Conservation (phyloP, 2,797 vertebrate genomes). For the Pseudochaenichthys georgianus region DNA sequence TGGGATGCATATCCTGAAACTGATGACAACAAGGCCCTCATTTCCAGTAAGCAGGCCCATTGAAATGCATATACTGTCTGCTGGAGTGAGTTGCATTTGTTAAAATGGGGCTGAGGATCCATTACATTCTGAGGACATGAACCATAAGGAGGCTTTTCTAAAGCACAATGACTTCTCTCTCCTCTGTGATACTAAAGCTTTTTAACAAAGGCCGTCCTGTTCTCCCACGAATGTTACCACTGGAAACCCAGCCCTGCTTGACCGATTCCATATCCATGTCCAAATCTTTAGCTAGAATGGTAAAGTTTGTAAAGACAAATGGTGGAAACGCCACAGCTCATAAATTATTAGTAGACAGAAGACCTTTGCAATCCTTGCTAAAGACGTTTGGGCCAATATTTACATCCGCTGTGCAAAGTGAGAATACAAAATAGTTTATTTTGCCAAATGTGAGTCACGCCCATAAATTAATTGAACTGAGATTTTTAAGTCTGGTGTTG, state of each 20-base stretch:
- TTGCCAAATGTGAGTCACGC: constrained; percentile 23
- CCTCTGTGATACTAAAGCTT: constrained; percentile 80
- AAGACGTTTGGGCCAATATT: constrained; percentile 17
- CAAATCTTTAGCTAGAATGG: constrained; percentile 41
- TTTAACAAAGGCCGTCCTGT: constrained; percentile 84
- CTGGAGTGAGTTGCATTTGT: constrained; percentile 69
- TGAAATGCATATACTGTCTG: constrained; percentile 68
- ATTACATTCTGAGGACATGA: constrained; percentile 84
- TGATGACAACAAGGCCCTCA: constrained; percentile 45
- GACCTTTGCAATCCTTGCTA: background rate
- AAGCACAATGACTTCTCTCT: constrained; percentile 86
- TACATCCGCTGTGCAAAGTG: constrained; percentile 19
- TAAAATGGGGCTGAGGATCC: constrained; percentile 76
- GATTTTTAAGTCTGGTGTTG: constrained; percentile 6
- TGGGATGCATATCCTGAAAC: constrained; percentile 36
- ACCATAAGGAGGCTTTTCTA: constrained; percentile 83
- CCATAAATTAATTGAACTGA: constrained; percentile 8
- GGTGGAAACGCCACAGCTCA: background rate
- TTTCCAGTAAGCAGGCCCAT: constrained; percentile 50
- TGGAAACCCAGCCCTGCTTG: constrained; percentile 74
- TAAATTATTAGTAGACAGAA: background rate
- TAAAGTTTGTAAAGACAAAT: constrained; percentile 18
- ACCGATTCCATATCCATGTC: constrained; percentile 75
- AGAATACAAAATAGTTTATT: constrained; percentile 14
- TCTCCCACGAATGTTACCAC: constrained; percentile 77